These are phyloP conservation scores for Avahi laniger DNA, from an alignment of 2,797 vertebrate genomes.

Conservation along the genomic window DNA sequence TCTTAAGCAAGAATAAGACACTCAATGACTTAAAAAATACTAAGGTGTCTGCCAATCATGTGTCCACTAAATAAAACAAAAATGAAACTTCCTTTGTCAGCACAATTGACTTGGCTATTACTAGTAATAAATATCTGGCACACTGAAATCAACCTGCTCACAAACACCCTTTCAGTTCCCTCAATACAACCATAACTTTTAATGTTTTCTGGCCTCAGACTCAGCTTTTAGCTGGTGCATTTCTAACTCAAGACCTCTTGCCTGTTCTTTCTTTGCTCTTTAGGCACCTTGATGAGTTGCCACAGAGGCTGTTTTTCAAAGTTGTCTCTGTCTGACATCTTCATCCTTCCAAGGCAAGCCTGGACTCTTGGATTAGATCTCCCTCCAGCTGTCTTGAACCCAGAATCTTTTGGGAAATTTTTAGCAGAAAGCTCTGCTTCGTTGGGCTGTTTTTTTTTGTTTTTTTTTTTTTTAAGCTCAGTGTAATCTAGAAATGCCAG, in stretches of 20 bases:
- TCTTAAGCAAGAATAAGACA: neutral
- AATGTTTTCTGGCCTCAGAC: neutral
- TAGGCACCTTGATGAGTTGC: neutral
- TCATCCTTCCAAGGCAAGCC: neutral
- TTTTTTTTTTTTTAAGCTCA: neutral
- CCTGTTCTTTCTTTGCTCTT: neutral
- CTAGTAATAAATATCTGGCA: neutral
- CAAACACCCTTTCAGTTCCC: neutral
- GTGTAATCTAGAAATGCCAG: neutral
- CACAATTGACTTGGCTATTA: neutral
- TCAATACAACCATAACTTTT: neutral
- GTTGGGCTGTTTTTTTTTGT: neutral
- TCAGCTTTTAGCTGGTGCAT: neutral
- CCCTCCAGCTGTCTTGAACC: neutral
- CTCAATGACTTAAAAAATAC: neutral
- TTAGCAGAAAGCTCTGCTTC: neutral
- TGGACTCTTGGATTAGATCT: neutral
- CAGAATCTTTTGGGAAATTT: neutral
- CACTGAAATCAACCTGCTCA: neutral
- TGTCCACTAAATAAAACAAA: neutral
- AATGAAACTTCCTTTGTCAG: neutral
- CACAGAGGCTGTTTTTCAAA: neutral
- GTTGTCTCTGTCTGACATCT: rapidly evolving
- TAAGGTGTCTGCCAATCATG: neutral
- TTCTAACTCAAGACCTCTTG: neutral